phyloP scores from a whole-genome alignment of 1,140 invertebrate genomes.

The Scaptomyza hsui region DNA sequence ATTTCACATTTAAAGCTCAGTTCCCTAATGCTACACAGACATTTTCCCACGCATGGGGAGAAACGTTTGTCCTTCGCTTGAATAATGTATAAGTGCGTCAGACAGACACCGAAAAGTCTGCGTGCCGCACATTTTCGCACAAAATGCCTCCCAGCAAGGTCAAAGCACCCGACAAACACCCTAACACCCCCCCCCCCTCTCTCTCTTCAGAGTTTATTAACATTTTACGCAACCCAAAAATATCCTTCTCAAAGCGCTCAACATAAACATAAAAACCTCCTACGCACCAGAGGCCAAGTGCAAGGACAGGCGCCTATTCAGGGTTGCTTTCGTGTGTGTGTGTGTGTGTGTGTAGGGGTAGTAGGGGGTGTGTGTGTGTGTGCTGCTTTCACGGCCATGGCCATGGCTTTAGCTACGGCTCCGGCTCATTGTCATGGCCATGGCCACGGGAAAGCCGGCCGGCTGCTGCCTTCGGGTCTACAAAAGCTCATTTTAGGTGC shows the following conservation, averaged over 20 bases:
- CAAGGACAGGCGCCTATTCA: conserved; percentile 57
- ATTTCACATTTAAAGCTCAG: conserved; percentile 66
- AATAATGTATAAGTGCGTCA: conserved; percentile 76
- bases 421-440: conserved; percentile 68
- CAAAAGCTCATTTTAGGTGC: conserved; percentile 61
- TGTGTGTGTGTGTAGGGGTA: neutral
- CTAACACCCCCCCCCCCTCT: conserved; percentile 1
- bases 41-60: conserved; percentile 66
- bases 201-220: conserved; percentile 67
- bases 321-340: neutral
- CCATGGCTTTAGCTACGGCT: conserved; percentile 26
- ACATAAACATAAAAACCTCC: conserved; percentile 57
- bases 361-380: neutral
- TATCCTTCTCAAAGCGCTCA: conserved; percentile 26
- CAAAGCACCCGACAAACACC: conserved; percentile 74
- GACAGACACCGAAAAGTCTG: conserved; percentile 55
- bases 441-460: conserved; percentile 59
- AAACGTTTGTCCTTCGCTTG: conserved; percentile 64
- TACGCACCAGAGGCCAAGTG: conserved; percentile 75
- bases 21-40: conserved; percentile 4
- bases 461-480: conserved; percentile 18
- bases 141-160: conserved; percentile 78
- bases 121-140: conserved; percentile 73
- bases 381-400: conserved; percentile 63
- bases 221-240: conserved; percentile 63